phyloP scores from a whole-genome alignment of 64 coral and sea anemone genomes.

The Actinia equina region DNA sequence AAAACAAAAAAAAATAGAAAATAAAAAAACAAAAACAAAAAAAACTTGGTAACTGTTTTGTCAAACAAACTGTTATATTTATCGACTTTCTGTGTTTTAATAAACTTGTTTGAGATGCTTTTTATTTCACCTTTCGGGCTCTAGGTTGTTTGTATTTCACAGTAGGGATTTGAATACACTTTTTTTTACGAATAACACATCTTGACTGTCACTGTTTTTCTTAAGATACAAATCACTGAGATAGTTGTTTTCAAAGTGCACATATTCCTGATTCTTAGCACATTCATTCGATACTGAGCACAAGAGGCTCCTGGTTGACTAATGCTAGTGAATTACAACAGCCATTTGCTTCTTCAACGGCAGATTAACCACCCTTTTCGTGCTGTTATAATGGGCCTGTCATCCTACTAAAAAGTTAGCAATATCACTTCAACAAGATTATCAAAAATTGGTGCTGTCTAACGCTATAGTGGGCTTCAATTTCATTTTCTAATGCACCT shows the following conservation, averaged over 20 bases:
- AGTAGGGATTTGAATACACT: not conserved
- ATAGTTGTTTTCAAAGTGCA: not conserved
- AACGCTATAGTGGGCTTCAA: not conserved
- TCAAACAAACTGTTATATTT: too few relatives aligned
- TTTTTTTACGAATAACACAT: not conserved
- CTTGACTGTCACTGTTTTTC: not conserved
- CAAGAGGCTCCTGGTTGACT: not conserved
- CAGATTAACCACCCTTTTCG: not conserved
- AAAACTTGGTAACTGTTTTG: too few relatives aligned
- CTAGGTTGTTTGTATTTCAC: too few relatives aligned
- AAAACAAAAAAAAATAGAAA: too few relatives aligned
- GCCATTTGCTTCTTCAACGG: not conserved
- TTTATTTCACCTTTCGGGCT: too few relatives aligned
- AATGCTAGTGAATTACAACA: not conserved
- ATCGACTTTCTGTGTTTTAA: not conserved
- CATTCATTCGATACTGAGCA: not conserved
- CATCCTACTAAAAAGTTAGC: not conserved
- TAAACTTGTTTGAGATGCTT: not conserved
- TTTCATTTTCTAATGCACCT: not conserved
- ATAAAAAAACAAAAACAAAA: too few relatives aligned
- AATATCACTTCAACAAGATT: not conserved
- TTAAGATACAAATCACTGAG: not conserved
- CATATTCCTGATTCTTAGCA: not conserved
- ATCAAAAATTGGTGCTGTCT: not conserved
- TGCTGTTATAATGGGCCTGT: slow-evolving; percentile 3